Evolutionary conservation across 2,888 invertebrate species (phyloP).

Genomic region (Drosophila meridiana): DNA sequence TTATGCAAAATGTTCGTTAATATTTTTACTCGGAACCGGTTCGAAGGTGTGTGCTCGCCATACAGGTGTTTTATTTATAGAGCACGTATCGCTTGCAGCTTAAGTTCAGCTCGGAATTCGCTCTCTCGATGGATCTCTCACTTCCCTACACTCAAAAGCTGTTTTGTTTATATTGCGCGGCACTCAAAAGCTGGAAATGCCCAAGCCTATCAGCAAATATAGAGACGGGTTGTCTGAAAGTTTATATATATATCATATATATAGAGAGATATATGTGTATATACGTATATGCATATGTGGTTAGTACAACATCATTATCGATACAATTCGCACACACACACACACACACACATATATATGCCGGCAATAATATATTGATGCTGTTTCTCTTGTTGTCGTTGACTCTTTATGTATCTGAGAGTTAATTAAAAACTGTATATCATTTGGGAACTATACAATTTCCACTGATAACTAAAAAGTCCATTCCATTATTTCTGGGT

Average conservation of each 20-base stretch:
- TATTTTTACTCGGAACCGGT: slow-evolving; percentile 47
- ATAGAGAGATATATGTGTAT: slow-evolving; percentile 17
- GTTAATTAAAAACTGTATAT: slow-evolving; percentile 62
- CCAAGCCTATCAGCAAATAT: slow-evolving; percentile 63
- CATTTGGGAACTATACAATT: slow-evolving; percentile 40
- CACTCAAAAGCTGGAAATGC: slow-evolving; percentile 74
- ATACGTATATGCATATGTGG: slow-evolving; percentile 18
- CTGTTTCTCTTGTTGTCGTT: slow-evolving; percentile 38
- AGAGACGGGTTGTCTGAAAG: slow-evolving; percentile 36
- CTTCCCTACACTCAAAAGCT: slow-evolving; percentile 25
- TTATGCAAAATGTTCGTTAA: slow-evolving; percentile 19
- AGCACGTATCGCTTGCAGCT: slow-evolving; percentile 19
- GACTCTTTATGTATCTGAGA: slow-evolving; percentile 7
- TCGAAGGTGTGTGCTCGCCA: slow-evolving; percentile 36
- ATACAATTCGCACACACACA: slow-evolving; percentile 7
- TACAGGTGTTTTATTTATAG: slow-evolving; percentile 56
- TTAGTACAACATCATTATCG: slow-evolving; percentile 52
- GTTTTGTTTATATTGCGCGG: slow-evolving; percentile 43
- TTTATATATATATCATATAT: slow-evolving; percentile 12
- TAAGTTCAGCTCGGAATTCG: slow-evolving; percentile 9
- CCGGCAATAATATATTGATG: slow-evolving; percentile 28
- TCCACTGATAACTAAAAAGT: slow-evolving; percentile 36
- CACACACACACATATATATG: background rate
- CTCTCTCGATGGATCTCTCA: background rate
- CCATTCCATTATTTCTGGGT: background rate